These are phyloP conservation scores for Aleiodes sp. DNA, from an alignment of 1,140 invertebrate genomes.

Conservation along the genomic window DNA sequence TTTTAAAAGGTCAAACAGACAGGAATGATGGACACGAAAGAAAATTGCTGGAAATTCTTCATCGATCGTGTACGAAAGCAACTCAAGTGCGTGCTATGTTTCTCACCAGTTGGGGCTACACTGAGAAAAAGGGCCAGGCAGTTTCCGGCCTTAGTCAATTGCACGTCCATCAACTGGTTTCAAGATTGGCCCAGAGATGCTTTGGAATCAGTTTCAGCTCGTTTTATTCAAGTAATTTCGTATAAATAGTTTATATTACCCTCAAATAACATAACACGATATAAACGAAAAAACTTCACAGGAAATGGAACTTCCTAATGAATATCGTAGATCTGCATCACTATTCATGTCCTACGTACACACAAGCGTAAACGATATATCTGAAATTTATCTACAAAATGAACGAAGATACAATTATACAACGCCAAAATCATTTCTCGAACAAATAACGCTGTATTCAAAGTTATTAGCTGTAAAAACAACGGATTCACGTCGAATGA, in stretches of 20 bases:
- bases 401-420: constrained; percentile 96
- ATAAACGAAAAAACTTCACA: constrained; percentile 30
- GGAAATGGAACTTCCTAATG: constrained; percentile 50
- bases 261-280: constrained; percentile 39
- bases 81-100: constrained; percentile 84
- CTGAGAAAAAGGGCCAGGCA: constrained; percentile 86
- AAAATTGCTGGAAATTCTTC: constrained; percentile 96
- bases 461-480: constrained; percentile 84
- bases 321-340: constrained; percentile 69
- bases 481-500: constrained; percentile 79
- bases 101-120: constrained; percentile 90
- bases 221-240: constrained; percentile 73
- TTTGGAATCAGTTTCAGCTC: constrained; percentile 85
- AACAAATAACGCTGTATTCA: constrained; percentile 88
- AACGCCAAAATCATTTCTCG: constrained; percentile 95
- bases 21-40: constrained; percentile 85
- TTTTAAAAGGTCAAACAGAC: constrained; percentile 72
- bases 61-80: constrained; percentile 85
- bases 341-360: constrained; percentile 93
- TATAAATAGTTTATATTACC: constrained; percentile 49
- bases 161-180: constrained; percentile 95
- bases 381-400: constrained; percentile 81
- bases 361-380: constrained; percentile 87
- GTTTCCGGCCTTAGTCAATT: constrained; percentile 95
- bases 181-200: constrained; percentile 95